A percentile compares a stretch with the other conserved stretches of the same genome.
phyloP scores from a whole-genome alignment of 2,797 vertebrate genomes.

The Platalea minor region DNA sequence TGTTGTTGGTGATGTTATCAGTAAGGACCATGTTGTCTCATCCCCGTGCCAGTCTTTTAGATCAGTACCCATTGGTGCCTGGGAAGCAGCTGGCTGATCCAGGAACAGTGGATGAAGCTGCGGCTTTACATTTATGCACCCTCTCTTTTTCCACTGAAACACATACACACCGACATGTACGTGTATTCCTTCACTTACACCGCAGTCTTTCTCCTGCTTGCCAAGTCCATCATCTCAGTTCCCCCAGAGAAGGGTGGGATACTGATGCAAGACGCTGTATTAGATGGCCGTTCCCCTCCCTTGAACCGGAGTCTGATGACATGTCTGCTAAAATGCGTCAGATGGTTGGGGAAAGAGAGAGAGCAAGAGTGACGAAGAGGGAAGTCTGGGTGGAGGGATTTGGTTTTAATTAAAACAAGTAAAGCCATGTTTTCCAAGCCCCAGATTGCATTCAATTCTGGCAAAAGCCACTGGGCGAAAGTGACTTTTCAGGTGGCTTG shows the following conservation, averaged over 20 bases:
- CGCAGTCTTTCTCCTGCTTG: neutral
- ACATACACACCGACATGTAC: accelerated
- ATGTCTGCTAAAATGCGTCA: constrained; percentile 15
- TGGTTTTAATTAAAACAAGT: constrained; percentile 62
- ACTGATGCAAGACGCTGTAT: neutral
- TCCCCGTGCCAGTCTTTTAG: neutral
- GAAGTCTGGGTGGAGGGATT: constrained; percentile 26
- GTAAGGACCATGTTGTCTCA: neutral
- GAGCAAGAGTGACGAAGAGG: neutral
- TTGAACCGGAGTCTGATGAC: constrained; percentile 27
- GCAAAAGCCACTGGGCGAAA: neutral
- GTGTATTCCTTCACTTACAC: neutral
- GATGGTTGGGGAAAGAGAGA: neutral
- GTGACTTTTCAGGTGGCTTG: constrained; percentile 1
- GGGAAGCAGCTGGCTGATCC: neutral
- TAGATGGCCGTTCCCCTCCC: neutral
- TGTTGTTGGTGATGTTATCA: neutral
- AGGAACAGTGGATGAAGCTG: neutral
- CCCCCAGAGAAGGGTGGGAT: constrained; percentile 30
- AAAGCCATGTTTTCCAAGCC: constrained; percentile 14
- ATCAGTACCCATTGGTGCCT: neutral
- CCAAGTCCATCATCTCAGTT: neutral
- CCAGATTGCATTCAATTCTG: neutral
- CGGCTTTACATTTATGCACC: neutral
- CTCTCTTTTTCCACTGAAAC: neutral